These are phyloP conservation scores for Bujurquina vittata DNA, from an alignment of 2,113 vertebrate genomes.

Conservation along the genomic window DNA sequence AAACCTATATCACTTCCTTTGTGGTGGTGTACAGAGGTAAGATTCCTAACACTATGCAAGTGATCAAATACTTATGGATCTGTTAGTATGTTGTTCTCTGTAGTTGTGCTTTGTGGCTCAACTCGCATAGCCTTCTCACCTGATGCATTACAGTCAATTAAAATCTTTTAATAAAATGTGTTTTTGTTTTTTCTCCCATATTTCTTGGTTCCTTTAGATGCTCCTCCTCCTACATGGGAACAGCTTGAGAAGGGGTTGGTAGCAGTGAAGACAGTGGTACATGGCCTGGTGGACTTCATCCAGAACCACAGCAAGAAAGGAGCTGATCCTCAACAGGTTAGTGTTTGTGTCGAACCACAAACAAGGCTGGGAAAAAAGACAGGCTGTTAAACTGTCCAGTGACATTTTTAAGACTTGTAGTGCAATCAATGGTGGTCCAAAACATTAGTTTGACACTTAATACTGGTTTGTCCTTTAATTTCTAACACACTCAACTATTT, in stretches of 20 bases:
- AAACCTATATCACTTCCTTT: background rate
- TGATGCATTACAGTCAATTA: background rate
- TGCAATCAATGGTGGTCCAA: background rate
- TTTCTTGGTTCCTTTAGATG: conserved; percentile 81
- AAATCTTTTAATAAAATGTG: background rate
- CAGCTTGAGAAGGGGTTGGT: conserved; percentile 97
- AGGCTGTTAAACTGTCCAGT: background rate
- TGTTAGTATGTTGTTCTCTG: background rate
- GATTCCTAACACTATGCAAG: background rate
- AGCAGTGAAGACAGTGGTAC: conserved; percentile 96
- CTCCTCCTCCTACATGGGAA: conserved; percentile 96
- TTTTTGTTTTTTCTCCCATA: background rate
- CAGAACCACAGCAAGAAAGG: conserved; percentile 99
- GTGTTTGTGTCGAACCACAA: conserved; percentile 5
- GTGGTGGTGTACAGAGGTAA: no score
- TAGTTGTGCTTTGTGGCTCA: background rate
- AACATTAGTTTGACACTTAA: background rate
- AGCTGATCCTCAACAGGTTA: conserved; percentile 95
- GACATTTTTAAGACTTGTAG: background rate
- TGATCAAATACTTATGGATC: background rate
- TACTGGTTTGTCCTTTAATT: background rate
- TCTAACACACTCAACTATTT: background rate
- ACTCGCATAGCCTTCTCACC: background rate
- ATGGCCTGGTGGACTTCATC: conserved; percentile 97
- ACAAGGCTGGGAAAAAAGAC: background rate